These are phyloP conservation scores for Aegotheles bennettii DNA, from an alignment of 2,113 vertebrate genomes.

Conservation along the genomic window DNA sequence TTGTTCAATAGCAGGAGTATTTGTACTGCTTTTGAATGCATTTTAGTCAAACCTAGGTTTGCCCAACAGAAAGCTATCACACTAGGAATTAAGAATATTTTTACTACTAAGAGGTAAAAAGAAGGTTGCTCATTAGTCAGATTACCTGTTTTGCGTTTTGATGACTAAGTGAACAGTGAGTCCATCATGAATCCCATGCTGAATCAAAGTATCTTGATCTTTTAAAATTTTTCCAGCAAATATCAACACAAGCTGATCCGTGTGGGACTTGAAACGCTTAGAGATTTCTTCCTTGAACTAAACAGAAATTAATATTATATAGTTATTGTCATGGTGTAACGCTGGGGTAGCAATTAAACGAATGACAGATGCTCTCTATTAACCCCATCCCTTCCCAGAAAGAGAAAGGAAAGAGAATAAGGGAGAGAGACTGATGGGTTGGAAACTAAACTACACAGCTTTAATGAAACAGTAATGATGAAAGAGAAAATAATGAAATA, in stretches of 20 bases:
- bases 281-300: constrained; percentile 82
- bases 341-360: too few relatives aligned
- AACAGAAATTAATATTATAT: constrained; percentile 7
- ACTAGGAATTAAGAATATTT: neutral
- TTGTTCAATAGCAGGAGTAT: neutral
- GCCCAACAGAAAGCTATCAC: neutral
- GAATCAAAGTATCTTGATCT: constrained; percentile 79
- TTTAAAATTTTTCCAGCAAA: constrained; percentile 83
- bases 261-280: constrained; percentile 77
- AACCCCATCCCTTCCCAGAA: too few relatives aligned
- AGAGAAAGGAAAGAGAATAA: too few relatives aligned
- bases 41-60: neutral
- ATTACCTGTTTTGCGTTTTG: constrained; percentile 80
- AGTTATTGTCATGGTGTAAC: too few relatives aligned
- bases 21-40: neutral
- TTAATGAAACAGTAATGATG: too few relatives aligned
- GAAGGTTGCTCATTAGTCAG: neutral
- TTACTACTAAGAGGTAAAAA: neutral
- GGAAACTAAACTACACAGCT: too few relatives aligned
- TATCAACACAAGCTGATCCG: constrained; percentile 79
- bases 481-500: too few relatives aligned
- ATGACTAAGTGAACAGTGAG: constrained; percentile 81
- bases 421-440: too few relatives aligned
- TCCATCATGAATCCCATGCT: constrained; percentile 80
- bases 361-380: too few relatives aligned